Base-by-base conservation (phyloP, 1,140 invertebrate genomes). In the Lepidostoma basale region DNA sequence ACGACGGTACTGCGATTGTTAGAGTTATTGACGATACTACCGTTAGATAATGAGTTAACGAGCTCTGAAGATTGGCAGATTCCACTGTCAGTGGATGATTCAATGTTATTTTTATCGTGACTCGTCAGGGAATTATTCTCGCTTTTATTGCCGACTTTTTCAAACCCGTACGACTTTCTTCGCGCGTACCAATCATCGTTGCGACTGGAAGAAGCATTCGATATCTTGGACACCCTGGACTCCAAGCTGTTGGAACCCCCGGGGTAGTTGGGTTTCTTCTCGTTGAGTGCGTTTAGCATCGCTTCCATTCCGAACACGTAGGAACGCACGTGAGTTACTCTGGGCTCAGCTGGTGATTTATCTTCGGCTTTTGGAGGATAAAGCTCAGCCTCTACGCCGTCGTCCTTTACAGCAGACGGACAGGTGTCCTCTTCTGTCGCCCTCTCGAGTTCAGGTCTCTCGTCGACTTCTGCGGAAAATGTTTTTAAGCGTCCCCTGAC, bases 161-260 rank as follows among this genome's bases (percentile, higher is more conserved):
- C 89, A 72, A 91, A 91, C 56, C 89, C 89, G 73, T 90, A 91
- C 3, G 89, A 90, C 77, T 90, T 90, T 68, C 89, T 80, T 69
- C 89, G 80, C 69, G 85, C 84, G 73, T 88, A 88, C 89, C 89
- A 90, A 67, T 89, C 88, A 63, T 87, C 86, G 62, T 73, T 78
- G 6, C 77, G 75, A 33, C 56, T 78, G 33, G 79, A 79, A 72
- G 84, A 85, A 25, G 77, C 72, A 9, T 74, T 75, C 1, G 76
- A 76, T 28, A 70, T 68, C 45, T 81, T 78, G 22, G 79, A 80
- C 1, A 75, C 77, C 60, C 85, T 76, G 0, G 84, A 83, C 74
- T 87, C 86, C 52, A 87, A 65, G 70, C 86, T 88, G 47, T 85
- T 83, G 3, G 85, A 86, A 3, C 83, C 85, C 42, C 80, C 76